Percentiles rank a stretch among this genome's conserved stretches.
Conservation (phyloP, 2,888 invertebrate genomes). For the Macrosoma leucophasiata region DNA sequence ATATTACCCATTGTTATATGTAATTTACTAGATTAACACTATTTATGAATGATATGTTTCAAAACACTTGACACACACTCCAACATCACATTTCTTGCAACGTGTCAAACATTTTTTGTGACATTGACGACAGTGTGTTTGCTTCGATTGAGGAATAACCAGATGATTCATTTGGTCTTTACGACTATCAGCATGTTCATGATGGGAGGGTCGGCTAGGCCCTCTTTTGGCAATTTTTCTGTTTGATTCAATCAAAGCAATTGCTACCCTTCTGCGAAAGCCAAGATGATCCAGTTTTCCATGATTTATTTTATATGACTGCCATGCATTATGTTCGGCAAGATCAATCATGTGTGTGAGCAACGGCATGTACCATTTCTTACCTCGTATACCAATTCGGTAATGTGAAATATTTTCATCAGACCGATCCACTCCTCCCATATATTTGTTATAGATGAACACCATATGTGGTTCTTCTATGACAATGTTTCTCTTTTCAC, state of each 20-base stretch:
- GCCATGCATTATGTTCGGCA: too few relatives aligned
- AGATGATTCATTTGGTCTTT: constrained; percentile 22
- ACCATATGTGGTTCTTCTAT: constrained; percentile 20
- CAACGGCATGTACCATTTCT: constrained; percentile 5
- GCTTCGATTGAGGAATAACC: constrained; percentile 8
- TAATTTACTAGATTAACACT: constrained; percentile 22
- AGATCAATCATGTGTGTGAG: too few relatives aligned
- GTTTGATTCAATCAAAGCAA: constrained; percentile 3
- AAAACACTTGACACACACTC: constrained; percentile 27
- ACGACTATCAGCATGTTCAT: too few relatives aligned
- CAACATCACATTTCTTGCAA: constrained; percentile 27
- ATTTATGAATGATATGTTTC: constrained; percentile 26
- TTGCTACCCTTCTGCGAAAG: too few relatives aligned
- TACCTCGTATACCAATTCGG: constrained; percentile 1
- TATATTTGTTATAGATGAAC: constrained; percentile 4
- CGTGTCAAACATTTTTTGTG: constrained; percentile 28
- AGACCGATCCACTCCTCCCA: constrained; percentile 2
- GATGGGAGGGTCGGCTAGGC: constrained; percentile 16
- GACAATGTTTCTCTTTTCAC: constrained; percentile 23
- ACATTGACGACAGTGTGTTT: constrained; percentile 20
- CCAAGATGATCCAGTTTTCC: too few relatives aligned
- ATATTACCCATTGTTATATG: constrained; percentile 22
- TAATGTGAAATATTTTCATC: neutral
- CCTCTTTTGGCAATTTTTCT: constrained; percentile 9
- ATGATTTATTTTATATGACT: too few relatives aligned